Conservation (phyloP, 2,113 vertebrate species). For the Aegithalos caudatus region DNA sequence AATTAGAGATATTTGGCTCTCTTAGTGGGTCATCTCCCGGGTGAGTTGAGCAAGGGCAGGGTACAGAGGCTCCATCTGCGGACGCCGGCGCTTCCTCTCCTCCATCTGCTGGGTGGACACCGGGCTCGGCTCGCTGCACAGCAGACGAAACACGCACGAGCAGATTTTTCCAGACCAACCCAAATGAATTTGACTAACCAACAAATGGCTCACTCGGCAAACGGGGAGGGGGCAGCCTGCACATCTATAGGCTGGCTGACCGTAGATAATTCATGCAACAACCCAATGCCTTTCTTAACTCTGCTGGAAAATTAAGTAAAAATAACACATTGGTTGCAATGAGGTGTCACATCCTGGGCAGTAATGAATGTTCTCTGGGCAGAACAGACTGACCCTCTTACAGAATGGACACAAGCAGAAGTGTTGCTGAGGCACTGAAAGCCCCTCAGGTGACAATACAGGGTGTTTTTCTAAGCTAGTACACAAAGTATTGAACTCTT, state of each 20-base stretch:
- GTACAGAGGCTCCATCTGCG: constrained; percentile 65
- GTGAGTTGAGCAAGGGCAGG: constrained; percentile 58
- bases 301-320: constrained; percentile 4
- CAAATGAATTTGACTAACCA: constrained; percentile 31
- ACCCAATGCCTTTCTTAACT: not conserved
- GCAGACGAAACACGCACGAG: not conserved
- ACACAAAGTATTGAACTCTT: not conserved
- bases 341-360: not conserved
- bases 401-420: not conserved
- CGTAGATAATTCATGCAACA: not conserved
- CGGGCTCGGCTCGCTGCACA: constrained; percentile 36
- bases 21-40: constrained; percentile 60
- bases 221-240: not conserved
- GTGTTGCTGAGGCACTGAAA: not conserved
- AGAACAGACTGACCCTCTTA: not conserved
- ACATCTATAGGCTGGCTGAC: not conserved
- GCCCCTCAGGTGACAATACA: not conserved
- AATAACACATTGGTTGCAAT: not conserved
- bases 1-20: constrained; percentile 59
- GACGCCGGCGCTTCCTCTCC: constrained; percentile 28
- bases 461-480: not conserved
- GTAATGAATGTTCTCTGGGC: not conserved
- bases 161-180: constrained; percentile 48
- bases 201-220: not conserved
- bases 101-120: constrained; percentile 71